Percentiles rank a stretch among this genome's conserved stretches.
Evolutionary conservation across 2,113 vertebrate genomes (phyloP).

Genomic region (Equus quagga): DNA sequence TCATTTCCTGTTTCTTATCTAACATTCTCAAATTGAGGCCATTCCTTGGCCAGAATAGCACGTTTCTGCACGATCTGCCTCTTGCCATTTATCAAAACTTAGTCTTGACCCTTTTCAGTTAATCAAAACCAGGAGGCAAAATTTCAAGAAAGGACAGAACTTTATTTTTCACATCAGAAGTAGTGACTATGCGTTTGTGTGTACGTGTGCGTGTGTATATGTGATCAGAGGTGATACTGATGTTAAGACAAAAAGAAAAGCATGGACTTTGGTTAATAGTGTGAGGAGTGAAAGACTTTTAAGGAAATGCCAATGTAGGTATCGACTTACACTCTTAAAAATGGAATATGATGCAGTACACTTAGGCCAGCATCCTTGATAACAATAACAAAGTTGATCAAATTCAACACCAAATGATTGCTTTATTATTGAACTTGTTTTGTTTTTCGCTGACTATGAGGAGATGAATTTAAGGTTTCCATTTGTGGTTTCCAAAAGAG

Average conservation of each 20-base stretch:
- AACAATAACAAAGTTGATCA: neutral
- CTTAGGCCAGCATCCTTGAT: neutral
- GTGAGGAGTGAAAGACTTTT: neutral
- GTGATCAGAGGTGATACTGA: neutral
- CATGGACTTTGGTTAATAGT: neutral
- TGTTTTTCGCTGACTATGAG: constrained; percentile 38
- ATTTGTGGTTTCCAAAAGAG: constrained; percentile 54
- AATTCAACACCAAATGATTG: constrained; percentile 19
- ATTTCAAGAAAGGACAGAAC: constrained; percentile 39
- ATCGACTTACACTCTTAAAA: neutral
- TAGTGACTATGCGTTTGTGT: neutral
- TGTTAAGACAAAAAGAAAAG: constrained; percentile 29
- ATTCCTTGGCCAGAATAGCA: constrained; percentile 41
- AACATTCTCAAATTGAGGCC: constrained; percentile 46
- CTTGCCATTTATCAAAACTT: constrained; percentile 75
- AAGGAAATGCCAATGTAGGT: neutral
- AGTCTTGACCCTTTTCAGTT: constrained; percentile 55
- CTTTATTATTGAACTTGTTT: constrained; percentile 49
- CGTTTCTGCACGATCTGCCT: constrained; percentile 51
- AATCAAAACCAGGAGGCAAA: constrained; percentile 70
- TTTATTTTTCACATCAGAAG: constrained; percentile 27
- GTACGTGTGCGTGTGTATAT: neutral
- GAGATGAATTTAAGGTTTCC: constrained; percentile 51
- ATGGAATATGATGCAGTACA: neutral
- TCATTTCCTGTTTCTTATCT: constrained; percentile 68